phyloP scores from a whole-genome alignment of 64 coral and sea anemone species.

The Pachyseris speciosa region DNA sequence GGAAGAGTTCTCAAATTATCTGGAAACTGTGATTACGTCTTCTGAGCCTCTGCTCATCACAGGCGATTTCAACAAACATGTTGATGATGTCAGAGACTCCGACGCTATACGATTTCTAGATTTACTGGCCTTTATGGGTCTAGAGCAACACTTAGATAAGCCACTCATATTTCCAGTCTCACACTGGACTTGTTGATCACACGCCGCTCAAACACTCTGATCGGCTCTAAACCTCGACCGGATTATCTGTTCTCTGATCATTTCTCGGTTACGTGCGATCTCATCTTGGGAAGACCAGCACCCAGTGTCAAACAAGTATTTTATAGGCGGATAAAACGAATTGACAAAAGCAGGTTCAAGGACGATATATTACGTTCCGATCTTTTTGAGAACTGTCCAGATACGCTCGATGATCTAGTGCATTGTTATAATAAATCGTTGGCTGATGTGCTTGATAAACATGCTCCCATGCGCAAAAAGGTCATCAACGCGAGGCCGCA shows the following conservation, averaged over 20 bases:
- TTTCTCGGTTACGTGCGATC: slow-evolving; percentile 7
- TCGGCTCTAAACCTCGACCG: background rate
- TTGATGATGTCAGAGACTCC: slow-evolving; percentile 55
- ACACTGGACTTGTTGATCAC: slow-evolving; percentile 21
- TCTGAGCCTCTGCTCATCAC: no score
- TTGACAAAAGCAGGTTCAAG: no score
- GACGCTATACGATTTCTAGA: slow-evolving; percentile 16
- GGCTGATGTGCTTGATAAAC: background rate
- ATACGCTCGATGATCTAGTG: background rate
- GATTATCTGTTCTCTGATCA: slow-evolving; percentile 37
- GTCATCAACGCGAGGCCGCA: background rate
- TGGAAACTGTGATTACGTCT: no score
- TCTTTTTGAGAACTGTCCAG: no score
- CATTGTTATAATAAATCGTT: background rate
- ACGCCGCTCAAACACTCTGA: background rate
- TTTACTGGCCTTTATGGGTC: background rate
- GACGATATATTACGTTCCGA: no score
- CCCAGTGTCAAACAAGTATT: slow-evolving; percentile 10
- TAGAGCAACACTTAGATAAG: slow-evolving; percentile 15
- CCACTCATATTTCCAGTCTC: background rate
- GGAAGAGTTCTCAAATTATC: no score
- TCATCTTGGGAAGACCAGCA: slow-evolving; percentile 12
- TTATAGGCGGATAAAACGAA: slow-evolving; percentile 17
- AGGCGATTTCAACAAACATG: no score
- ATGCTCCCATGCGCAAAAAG: background rate